Percentiles rank a stretch among this genome's conserved stretches.
Conservation (phyloP, 2,888 invertebrate genomes). For the Leptopilina drosophilae region DNA sequence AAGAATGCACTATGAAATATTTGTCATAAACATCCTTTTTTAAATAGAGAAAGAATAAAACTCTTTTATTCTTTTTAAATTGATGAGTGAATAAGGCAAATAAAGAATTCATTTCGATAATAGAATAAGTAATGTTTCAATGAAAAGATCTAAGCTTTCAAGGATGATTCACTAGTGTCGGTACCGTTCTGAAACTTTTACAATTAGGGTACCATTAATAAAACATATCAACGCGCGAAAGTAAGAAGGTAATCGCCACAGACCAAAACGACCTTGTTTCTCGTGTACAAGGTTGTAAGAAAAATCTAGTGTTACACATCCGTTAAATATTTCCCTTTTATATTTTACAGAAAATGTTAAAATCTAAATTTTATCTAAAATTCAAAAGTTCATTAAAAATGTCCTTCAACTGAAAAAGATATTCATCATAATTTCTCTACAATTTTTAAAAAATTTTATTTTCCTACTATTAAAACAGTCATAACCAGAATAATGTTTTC, state of each 20-base stretch:
- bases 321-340: not conserved
- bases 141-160: conserved; percentile 5
- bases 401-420: not conserved
- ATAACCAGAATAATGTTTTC: not conserved
- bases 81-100: not conserved
- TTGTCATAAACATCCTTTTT: not conserved
- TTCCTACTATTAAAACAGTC: too few species aligned
- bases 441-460: too few species aligned
- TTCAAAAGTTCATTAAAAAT: not conserved
- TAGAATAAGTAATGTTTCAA: conserved; percentile 12
- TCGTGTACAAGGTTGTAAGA: conserved; percentile 25
- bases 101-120: conserved; percentile 29
- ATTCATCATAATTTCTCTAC: not conserved
- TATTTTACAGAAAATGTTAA: conserved; percentile 4
- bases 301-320: conserved; percentile 22
- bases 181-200: conserved; percentile 37
- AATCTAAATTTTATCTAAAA: not conserved
- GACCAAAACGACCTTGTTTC: conserved; percentile 31
- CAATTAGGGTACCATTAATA: conserved; percentile 45
- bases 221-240: conserved; percentile 46
- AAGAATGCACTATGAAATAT: not conserved
- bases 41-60: not conserved
- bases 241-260: conserved; percentile 36
- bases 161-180: conserved; percentile 24
- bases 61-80: not conserved